Evolutionary conservation across 2,113 vertebrate genomes (phyloP), one percentile per base, ranked within the genome.

Genomic region (Tursiops truncatus): DNA sequence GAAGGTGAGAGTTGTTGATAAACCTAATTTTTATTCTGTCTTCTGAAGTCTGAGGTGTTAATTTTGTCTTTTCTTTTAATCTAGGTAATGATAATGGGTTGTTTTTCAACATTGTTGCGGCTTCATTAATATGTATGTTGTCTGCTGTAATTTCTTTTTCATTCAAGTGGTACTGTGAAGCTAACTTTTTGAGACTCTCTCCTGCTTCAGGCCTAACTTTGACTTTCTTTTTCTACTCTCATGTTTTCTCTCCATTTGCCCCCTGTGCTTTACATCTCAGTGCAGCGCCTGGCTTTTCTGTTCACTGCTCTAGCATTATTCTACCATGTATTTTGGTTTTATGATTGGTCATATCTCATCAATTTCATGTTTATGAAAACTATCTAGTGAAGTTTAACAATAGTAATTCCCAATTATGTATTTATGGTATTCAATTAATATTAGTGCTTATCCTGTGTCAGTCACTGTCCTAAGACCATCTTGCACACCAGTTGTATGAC

Each of bases 71-170:
- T 96, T 97, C 98, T 98, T 98, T 98, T 98, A 98, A 98, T 98
- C 98, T 97, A 95, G 94, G 95, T 92, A 88, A 98, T 97, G 95
- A 97, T 98, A 98, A 98, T 98, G 84, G 97, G 92, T 97, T 98
- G 93, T 97, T 98, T 98, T 98, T 96, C 98, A 98, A 89, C 97
- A 98, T 98, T 98, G 92, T 98, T 98, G 97, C 93, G 91, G 92
- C 82, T 95, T 98, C 98, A 98, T 98, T 97, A 98, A 98, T 98
- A 98, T 98, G 97, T 96, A 98, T 98, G 97, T 17, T 97, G 62
- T 79, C 97, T 97, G 90, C 44, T 96, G 44, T 53, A 85, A 91
- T 96, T 96, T 96, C 88, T 95, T 96, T 87, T 71, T 53, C 14
- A 63, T 50, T 85, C 84, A 73, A 96, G 95, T 82, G 96, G 94